phyloP scores from a whole-genome alignment of 2,113 vertebrate genomes.

The Clinocottus analis region DNA sequence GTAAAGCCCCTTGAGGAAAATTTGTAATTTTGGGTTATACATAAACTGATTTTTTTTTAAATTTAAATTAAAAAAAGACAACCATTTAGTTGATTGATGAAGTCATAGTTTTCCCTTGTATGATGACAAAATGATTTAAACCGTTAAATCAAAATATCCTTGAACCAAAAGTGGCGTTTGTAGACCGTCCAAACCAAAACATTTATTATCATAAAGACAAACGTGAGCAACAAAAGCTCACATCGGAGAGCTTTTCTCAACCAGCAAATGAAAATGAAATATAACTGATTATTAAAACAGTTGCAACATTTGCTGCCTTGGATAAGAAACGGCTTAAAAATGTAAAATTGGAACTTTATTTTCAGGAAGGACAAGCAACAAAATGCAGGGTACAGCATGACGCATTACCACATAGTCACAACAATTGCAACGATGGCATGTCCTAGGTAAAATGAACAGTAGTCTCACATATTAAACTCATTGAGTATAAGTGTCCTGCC shows the following conservation, averaged over 20 bases:
- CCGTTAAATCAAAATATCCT: not conserved
- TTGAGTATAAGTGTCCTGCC: constrained; percentile 23
- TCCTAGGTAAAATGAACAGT: constrained; percentile 49
- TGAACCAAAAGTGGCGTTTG: not conserved
- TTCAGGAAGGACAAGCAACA: constrained; percentile 62
- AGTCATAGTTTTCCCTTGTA: not conserved
- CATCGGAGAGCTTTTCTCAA: too few relatives aligned
- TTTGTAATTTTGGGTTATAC: too few relatives aligned
- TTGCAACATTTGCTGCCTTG: not conserved
- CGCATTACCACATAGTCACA: constrained; percentile 38
- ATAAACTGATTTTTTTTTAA: too few relatives aligned
- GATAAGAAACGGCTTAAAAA: constrained; percentile 31
- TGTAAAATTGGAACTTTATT: constrained; percentile 68
- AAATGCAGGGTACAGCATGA: constrained; percentile 47
- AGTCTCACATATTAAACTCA: constrained; percentile 41
- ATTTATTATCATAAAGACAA: not conserved
- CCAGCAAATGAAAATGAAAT: too few relatives aligned
- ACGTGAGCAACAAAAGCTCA: not conserved
- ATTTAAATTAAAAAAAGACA: too few relatives aligned
- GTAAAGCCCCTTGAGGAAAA: too few relatives aligned
- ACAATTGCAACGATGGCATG: constrained; percentile 23
- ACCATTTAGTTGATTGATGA: not conserved
- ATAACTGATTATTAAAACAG: not conserved
- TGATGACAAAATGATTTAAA: not conserved
- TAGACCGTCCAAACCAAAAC: not conserved